Base-by-base conservation (phyloP, 2,888 invertebrate genomes). In the Phortica okadai region DNA sequence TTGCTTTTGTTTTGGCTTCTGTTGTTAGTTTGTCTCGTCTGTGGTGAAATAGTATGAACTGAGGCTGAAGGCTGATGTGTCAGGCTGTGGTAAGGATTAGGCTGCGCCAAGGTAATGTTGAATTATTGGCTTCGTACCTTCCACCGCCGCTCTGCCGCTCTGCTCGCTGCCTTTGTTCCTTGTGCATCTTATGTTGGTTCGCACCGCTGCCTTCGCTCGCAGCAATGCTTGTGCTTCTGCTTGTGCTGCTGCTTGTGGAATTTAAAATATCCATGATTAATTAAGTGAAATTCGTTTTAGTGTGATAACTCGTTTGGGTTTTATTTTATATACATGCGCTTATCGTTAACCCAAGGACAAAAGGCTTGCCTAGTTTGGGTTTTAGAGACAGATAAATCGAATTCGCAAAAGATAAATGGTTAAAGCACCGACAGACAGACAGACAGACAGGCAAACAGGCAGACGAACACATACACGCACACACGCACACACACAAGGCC, bases 231-330 rank as follows among this genome's bases (percentile, higher is more conserved):
- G 0, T 45, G 21, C 45, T 45, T 8, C 10, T 45, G 21, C 10
- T 8, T 50, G 6, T 6, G 6, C 50, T 50, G 1, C 2, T 50
- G 33, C 67, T 44, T 42, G 67, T 44, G 44, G 44, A 67, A 67
- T 67, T 67, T 67, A 72, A 72, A 56, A 56, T 72, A 72, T 54
- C 54, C 70, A 72, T 72, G 70, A 72, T 72, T 72, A 72, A 72
- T 72, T 72, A 56, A 72, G 70, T 72, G 50, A 54, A 72, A 41
- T 66, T 41, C 33, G 66, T 21, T 42, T 66, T 66, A 16, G 42
- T 14, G 33, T 33, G 33, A 42, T 42, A 41, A 66, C 41, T 66
- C 41, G n/a, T 66, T 66, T 66, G 33, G 33, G 66, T 33, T 66
- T 41, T 66, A 10, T n/a, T 41, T 66, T 33, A 33, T 21, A 5